These are phyloP conservation scores for Pocillopora verrucosa DNA, from an alignment of 64 coral and sea anemone genomes.

Conservation along the genomic window DNA sequence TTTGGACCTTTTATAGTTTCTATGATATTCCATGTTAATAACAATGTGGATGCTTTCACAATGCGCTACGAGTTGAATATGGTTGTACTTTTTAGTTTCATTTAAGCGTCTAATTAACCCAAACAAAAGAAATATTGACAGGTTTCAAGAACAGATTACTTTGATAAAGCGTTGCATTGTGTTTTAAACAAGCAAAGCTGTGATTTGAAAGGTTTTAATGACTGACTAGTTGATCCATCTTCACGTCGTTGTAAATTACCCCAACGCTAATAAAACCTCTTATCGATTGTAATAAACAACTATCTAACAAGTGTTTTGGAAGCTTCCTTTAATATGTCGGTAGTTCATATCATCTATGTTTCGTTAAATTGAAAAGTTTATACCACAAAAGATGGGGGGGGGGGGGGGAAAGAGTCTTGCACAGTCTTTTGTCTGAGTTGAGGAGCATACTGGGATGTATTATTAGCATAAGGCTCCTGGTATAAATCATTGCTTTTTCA, in stretches of 20 bases:
- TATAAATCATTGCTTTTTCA: too few species aligned
- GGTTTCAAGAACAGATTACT: constrained; percentile 7
- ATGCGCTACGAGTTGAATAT: not conserved
- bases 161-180: not conserved
- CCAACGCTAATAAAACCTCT: not conserved
- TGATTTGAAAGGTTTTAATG: constrained; percentile 15
- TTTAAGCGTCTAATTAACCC: constrained; percentile 6
- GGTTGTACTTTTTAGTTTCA: not conserved
- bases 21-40: constrained; percentile 8
- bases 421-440: too few species aligned
- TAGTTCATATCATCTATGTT: too few species aligned
- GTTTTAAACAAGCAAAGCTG: constrained; percentile 5
- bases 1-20: constrained; percentile 5
- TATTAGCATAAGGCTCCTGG: too few species aligned
- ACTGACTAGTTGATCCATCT: not conserved
- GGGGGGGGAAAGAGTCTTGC: too few species aligned
- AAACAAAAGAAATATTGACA: not conserved
- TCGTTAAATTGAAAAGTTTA: too few species aligned
- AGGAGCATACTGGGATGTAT: too few species aligned
- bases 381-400: too few species aligned
- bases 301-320: too few species aligned
- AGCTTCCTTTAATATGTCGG: not conserved
- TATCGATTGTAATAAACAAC: too few species aligned
- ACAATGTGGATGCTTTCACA: not conserved
- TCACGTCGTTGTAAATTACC: not conserved